Percentiles rank a stretch among this genome's conserved stretches.
phyloP scores from a whole-genome alignment of 2,113 vertebrate genomes.

The Pelodiscus sinensis region DNA sequence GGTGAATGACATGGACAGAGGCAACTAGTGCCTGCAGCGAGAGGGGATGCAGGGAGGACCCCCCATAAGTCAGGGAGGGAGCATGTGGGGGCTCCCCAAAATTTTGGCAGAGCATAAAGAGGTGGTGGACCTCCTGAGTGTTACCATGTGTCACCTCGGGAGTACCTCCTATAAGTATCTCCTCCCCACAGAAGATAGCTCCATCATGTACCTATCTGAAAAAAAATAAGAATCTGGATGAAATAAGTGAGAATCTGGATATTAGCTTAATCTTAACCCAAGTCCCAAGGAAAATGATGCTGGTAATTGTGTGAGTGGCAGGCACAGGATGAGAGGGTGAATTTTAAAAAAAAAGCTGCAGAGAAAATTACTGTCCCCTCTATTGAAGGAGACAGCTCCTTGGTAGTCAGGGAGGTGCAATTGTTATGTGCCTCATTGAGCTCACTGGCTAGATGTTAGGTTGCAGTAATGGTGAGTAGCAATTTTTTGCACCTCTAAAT shows the following conservation, averaged over 20 bases:
- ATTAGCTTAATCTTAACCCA: not conserved
- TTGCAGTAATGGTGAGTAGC: not conserved
- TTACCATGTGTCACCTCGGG: too few species aligned
- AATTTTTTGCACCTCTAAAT: not conserved
- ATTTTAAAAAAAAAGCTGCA: not conserved
- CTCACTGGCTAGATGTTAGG: not conserved
- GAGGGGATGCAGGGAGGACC: too few species aligned
- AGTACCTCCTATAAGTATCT: too few species aligned
- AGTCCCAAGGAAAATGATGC: not conserved
- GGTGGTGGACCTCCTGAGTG: too few species aligned
- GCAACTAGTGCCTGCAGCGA: too few species aligned
- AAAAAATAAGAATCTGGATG: not conserved
- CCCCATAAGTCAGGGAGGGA: too few species aligned
- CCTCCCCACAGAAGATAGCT: too few species aligned
- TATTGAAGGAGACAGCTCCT: not conserved
- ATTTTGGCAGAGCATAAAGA: too few species aligned
- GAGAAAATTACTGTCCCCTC: not conserved
- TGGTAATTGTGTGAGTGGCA: not conserved
- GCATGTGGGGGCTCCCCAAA: too few species aligned
- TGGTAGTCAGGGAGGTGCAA: not conserved
- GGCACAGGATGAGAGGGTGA: too few species aligned
- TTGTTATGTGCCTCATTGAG: accelerated
- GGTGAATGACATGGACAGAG: not conserved
- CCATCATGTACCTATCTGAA: not conserved
- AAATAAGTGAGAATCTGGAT: not conserved